Evolutionary conservation across 2,797 vertebrate species (phyloP).

Genomic region (Myotis findleyi): DNA sequence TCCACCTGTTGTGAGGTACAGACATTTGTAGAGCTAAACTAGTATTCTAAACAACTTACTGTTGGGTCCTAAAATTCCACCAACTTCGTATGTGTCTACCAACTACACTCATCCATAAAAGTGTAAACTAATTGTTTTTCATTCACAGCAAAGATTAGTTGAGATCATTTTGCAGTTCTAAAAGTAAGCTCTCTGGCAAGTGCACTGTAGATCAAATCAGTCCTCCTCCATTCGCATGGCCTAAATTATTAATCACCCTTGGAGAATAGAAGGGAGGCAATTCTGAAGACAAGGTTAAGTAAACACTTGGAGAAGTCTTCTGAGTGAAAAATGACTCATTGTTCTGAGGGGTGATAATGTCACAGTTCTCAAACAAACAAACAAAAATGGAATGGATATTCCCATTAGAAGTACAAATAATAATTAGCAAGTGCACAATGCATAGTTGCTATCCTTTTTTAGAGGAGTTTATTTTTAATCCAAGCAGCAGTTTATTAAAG

Average conservation of each 20-base stretch:
- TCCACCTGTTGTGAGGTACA: not conserved
- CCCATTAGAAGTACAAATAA: not conserved
- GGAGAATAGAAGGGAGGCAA: not conserved
- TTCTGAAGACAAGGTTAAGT: slow-evolving; percentile 50
- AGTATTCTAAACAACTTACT: not conserved
- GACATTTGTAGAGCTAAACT: not conserved
- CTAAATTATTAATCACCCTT: slow-evolving; percentile 18
- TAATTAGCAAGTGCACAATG: slow-evolving; percentile 36
- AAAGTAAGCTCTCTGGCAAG: slow-evolving; percentile 1
- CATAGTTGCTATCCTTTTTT: not conserved
- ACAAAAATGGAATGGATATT: not conserved
- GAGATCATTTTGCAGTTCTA: slow-evolving; percentile 26
- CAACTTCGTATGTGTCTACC: not conserved
- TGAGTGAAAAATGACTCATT: slow-evolving; percentile 11
- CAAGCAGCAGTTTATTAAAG: slow-evolving; percentile 29
- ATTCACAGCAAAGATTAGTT: not conserved
- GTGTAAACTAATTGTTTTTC: not conserved
- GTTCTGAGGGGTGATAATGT: not conserved
- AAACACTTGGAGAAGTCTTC: slow-evolving; percentile 27
- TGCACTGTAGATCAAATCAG: not conserved
- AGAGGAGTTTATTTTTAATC: slow-evolving; percentile 14
- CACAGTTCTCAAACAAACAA: slow-evolving; percentile 33
- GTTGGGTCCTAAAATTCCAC: not conserved
- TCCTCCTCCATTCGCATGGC: not conserved
- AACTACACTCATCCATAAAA: not conserved